phyloP scores from a whole-genome alignment of 2,113 vertebrate genomes.

The Antigone vipio region DNA sequence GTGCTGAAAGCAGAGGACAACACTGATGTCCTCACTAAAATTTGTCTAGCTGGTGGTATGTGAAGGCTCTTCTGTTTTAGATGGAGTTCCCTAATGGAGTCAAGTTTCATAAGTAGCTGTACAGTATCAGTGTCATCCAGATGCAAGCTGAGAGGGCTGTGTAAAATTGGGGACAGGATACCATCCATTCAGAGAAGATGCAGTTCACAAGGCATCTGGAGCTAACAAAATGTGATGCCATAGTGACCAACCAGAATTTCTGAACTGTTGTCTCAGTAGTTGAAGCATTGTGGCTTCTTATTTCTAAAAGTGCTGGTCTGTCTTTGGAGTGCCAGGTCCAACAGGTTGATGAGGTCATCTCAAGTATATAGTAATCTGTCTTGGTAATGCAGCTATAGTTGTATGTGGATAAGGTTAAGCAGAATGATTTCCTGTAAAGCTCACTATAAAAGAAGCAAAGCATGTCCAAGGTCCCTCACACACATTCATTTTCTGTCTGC shows the following conservation, averaged over 20 bases:
- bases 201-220: background rate
- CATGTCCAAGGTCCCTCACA: background rate
- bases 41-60: background rate
- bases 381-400: background rate
- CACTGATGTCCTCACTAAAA: background rate
- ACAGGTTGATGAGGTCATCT: background rate
- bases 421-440: background rate
- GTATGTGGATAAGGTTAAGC: background rate
- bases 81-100: background rate
- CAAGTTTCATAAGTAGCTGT: background rate
- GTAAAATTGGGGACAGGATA: background rate
- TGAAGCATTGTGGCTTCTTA: background rate
- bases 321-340: background rate
- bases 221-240: background rate
- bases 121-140: background rate
- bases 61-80: background rate
- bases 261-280: background rate
- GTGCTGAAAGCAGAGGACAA: background rate
- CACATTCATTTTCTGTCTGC: accelerated
- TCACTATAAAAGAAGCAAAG: background rate
- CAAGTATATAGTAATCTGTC: accelerated
- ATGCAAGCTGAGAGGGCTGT: background rate
- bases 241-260: background rate
- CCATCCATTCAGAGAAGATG: background rate
- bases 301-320: background rate